phyloP scores from a whole-genome alignment of 2,113 vertebrate species.

The Heliornis fulica region DNA sequence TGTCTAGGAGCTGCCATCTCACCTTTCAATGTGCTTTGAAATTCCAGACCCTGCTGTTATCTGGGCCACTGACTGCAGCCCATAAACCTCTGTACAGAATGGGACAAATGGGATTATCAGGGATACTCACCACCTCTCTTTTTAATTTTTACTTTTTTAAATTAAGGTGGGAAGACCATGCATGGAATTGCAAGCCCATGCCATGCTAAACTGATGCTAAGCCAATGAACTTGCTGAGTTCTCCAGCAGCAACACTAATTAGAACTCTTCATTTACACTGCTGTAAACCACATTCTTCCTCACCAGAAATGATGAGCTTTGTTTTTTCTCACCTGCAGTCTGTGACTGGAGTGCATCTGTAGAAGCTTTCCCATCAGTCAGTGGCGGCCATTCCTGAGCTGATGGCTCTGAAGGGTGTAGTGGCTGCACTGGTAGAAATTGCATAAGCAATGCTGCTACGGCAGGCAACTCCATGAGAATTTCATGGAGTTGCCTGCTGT shows the following conservation, averaged over 20 bases:
- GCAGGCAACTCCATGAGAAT: not conserved
- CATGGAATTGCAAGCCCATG: not conserved
- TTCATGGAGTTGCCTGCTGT: too few species aligned
- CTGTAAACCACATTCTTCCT: not conserved
- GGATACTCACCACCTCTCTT: not conserved
- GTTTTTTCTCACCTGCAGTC: not conserved
- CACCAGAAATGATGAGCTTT: not conserved
- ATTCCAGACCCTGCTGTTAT: not conserved
- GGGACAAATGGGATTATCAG: not conserved
- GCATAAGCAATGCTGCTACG: not conserved
- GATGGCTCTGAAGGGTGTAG: not conserved
- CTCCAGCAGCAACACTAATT: not conserved
- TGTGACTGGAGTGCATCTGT: not conserved
- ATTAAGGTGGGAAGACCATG: not conserved
- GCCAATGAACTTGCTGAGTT: not conserved
- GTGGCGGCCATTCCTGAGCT: not conserved
- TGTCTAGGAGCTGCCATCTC: not conserved
- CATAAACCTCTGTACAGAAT: not conserved
- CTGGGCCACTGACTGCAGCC: not conserved
- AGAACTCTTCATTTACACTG: not conserved
- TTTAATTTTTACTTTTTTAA: not conserved
- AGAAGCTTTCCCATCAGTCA: not conserved
- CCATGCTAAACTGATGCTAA: not conserved
- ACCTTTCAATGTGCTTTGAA: conserved; percentile 21
- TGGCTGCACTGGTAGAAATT: not conserved